A percentile compares a stretch with the other conserved stretches of the same genome.
Conservation (phyloP, 2,797 vertebrate species). For the Characodon lateralis region DNA sequence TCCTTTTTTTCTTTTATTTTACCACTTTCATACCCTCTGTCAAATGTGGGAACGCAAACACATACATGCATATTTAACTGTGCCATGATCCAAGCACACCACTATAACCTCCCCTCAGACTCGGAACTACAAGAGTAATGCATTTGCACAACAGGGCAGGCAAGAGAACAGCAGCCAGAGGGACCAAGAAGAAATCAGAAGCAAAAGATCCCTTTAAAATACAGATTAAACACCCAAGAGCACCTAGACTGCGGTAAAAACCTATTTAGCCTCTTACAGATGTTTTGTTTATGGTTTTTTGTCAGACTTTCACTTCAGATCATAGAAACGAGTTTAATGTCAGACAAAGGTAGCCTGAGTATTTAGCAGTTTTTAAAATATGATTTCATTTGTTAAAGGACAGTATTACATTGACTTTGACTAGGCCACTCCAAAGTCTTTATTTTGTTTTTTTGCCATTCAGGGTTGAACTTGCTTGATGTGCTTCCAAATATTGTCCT, state of each 20-base stretch:
- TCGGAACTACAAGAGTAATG: conserved; percentile 74
- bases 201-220: not conserved
- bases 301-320: not conserved
- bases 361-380: not conserved
- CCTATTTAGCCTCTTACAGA: not conserved
- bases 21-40: conserved; percentile 4
- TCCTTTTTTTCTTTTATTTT: conserved; percentile 21
- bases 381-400: not conserved
- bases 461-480: not conserved
- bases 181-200: conserved; percentile 12
- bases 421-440: not conserved
- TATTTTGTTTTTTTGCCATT: not conserved
- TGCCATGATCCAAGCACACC: conserved; percentile 43
- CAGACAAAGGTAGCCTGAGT: not conserved
- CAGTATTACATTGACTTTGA: not conserved
- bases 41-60: conserved; percentile 25
- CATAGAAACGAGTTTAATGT: not conserved
- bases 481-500: not conserved
- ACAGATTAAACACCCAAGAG: conserved; percentile 9
- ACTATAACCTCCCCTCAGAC: conserved; percentile 60
- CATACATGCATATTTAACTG: conserved; percentile 69
- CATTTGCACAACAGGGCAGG: conserved; percentile 67
- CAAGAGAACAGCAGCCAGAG: conserved; percentile 25
- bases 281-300: not conserved
- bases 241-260: conserved; percentile 7